Conservation (phyloP, 2,113 vertebrate genomes). For the Emydura subglobosa region DNA sequence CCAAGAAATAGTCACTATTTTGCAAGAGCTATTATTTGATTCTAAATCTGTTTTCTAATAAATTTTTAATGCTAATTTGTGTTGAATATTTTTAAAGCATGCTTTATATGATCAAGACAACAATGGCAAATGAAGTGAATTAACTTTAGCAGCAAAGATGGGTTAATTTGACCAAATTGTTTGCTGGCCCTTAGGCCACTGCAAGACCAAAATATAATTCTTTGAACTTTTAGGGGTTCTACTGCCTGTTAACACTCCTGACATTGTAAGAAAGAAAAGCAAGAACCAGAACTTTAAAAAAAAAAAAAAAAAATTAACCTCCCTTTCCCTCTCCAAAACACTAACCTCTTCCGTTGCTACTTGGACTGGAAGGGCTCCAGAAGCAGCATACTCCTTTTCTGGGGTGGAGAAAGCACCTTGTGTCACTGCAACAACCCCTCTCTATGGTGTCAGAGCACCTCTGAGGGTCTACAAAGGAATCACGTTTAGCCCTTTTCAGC, state of each 20-base stretch:
- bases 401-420: neutral
- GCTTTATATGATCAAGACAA: constrained; percentile 40
- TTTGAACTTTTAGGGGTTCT: neutral
- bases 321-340: neutral
- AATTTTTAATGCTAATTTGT: constrained; percentile 36
- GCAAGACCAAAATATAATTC: neutral
- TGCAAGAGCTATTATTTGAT: constrained; percentile 21
- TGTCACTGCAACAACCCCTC: neutral
- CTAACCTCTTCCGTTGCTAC: neutral
- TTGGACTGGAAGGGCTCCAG: constrained; percentile 27
- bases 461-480: constrained; percentile 25
- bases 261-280: neutral
- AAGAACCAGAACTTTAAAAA: too few relatives aligned
- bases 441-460: neutral
- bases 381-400: neutral
- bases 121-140: constrained; percentile 14
- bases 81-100: constrained; percentile 20
- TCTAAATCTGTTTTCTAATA: constrained; percentile 30
- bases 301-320: neutral
- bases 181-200: neutral
- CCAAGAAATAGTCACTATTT: constrained; percentile 53
- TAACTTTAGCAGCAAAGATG: constrained; percentile 18
- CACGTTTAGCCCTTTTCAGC: constrained; percentile 26
- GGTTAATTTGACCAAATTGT: constrained; percentile 28
- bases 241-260: neutral